Evolutionary conservation across 2,113 vertebrate species (phyloP).

Genomic region (Pristiophorus japonicus): DNA sequence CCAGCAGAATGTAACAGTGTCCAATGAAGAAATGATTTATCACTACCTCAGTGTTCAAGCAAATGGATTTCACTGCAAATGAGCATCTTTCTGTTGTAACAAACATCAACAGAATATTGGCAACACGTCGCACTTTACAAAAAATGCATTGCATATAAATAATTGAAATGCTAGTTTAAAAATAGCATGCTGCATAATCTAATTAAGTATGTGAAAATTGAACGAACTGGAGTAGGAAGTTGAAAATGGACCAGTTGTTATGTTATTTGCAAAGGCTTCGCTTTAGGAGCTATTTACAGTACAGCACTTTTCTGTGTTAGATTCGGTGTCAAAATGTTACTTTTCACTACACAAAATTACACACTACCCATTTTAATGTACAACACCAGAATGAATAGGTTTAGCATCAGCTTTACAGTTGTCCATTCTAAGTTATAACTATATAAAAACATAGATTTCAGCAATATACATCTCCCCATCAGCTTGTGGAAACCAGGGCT

Average conservation of each 20-base stretch:
- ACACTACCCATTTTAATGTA: not conserved
- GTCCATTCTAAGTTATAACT: not conserved
- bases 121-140: not conserved
- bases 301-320: not conserved
- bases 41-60: not conserved
- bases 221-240: not conserved
- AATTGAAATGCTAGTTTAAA: not conserved
- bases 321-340: not conserved
- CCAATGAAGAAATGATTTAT: not conserved
- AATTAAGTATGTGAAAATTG: not conserved
- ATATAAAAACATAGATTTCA: not conserved
- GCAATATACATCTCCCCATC: not conserved
- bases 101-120: not conserved
- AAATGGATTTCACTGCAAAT: not conserved
- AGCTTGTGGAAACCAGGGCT: not conserved
- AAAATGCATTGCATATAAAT: not conserved
- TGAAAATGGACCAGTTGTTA: not conserved
- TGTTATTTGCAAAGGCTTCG: not conserved
- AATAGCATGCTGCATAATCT: not conserved
- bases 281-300: not conserved
- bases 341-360: not conserved
- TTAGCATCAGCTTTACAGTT: not conserved
- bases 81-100: not conserved
- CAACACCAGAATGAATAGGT: not conserved
- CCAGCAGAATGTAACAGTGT: no score